Evolutionary conservation across 2,888 invertebrate genomes (phyloP), one percentile per base, ranked within the genome.

Genomic region (Caenorhabditis japonica): DNA sequence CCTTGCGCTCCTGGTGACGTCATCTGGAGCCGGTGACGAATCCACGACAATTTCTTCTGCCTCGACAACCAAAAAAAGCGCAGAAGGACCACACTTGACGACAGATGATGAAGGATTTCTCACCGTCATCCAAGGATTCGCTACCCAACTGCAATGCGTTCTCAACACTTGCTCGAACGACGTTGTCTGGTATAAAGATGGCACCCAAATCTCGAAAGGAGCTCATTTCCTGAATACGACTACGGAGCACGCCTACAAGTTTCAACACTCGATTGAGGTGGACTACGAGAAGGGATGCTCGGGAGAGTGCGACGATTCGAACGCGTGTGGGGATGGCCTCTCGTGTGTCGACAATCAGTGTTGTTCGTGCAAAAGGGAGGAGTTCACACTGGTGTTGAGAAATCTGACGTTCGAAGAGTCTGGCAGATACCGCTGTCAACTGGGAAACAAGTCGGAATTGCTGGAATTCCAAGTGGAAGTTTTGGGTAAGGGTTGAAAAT

Each of bases 401-500:
- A 86, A 86, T 62, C 60, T 86, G 17, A 84, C 85, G 13, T 77
- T 83, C 47, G 80, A 83, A 41, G 85, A 85, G 52, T 76, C 83
- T 3, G 85, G 85, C 13, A 66, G 84, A 39, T 86, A 85, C 46
- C 56, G 81, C 3, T 86, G 86, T 52, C 83, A 85, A 64, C 64
- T 86, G 17, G 76, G 72, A 21, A 80, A 83, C 33, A 61, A 76
- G 23, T 80, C 81, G 1, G 85, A 86, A 62, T 71, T 83, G 36
- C 74, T 85, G 17, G 85, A 85, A 52, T 85, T 85, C 49, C 84
- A 84, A 62, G 76, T 85, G 12, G 84, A 85, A 71, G 85, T 85
- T 46, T 62, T 85, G 15, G 85, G 85, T 84, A 36, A 41, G 60
- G 38, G 10, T 15, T 51, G 8, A 13, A n/a, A n/a, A 17, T 5